Base-by-base conservation (phyloP, 37 sponge, comb jelly and placozoan genomes). In the Halichondria panicea region DNA sequence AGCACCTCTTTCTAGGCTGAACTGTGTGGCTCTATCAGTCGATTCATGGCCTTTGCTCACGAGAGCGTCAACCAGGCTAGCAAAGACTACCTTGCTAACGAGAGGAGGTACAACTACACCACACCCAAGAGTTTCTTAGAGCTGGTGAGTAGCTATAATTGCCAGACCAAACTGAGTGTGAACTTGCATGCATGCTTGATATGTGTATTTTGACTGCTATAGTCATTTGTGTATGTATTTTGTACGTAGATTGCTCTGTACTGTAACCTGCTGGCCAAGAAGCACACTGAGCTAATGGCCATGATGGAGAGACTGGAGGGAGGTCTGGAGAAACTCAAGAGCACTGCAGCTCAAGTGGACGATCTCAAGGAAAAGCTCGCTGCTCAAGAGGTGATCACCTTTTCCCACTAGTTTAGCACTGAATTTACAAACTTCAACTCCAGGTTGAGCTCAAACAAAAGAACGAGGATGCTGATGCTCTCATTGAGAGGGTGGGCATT, bases 51-150 rank as follows among this genome's bases (percentile, higher is more conserved):
- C 45, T 86, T 79, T 75, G 98, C 90, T 18, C 98, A 97, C 53
- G 39, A 61, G 15, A 88, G 95, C 80, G 95, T 94, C 42, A 97
- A 97, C 64, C 88, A 87, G 30, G 89, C 75, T 81, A 94, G 95
- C 33, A 77, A 77, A 46, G 43, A 83, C 60, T 97, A 94, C 85
- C 74, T 97, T 58, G 76, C 90, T 43, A 97, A 97, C 63, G 98
- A 97, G 78, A 85, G 94, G 37, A 68, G 98, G 24, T 94, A 94
- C 85, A 97, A 97, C 91, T 97, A 97, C 84, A 97, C 98, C 66
- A 97, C 98, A 43, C 98, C 98, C 36, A 97, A 97, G 86, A 97
- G 95, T 77, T 97, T 97, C 88, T 76, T 97, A 19, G 98, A 97
- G 56, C 90, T 84, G 71, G 85, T 84, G 60, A 61, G 78, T 58